These are phyloP conservation scores for Caenorhabditis angaria DNA, from an alignment of 2,888 invertebrate species.

Conservation along the genomic window DNA sequence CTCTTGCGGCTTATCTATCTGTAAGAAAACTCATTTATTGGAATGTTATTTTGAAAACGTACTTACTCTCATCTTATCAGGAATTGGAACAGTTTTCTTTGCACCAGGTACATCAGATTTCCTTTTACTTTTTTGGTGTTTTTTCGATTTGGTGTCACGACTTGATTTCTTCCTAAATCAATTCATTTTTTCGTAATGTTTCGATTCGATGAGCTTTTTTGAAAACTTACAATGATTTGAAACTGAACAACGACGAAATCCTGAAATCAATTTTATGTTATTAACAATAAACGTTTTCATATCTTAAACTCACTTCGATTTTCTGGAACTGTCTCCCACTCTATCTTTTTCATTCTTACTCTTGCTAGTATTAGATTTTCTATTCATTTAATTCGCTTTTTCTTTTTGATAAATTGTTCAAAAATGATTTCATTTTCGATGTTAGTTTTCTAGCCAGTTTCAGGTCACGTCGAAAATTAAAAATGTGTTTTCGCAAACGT, in stretches of 20 bases:
- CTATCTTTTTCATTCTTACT: not conserved
- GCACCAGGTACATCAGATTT: too few species aligned
- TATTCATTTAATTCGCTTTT: conserved; percentile 3
- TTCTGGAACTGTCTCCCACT: not conserved
- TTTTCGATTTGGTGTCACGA: too few species aligned
- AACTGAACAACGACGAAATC: not conserved
- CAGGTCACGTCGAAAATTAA: not conserved
- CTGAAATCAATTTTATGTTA: too few species aligned
- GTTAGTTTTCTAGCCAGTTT: too few species aligned
- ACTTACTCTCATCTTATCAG: too few species aligned
- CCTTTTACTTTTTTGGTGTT: too few species aligned
- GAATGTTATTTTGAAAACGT: too few species aligned
- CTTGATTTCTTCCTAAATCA: not conserved
- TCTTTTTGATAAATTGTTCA: not conserved
- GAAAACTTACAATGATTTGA: not conserved
- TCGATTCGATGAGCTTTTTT: not conserved
- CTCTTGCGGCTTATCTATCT: too few species aligned
- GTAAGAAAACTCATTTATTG: too few species aligned
- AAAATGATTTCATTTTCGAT: not conserved
- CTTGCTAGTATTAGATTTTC: not conserved
- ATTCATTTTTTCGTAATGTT: not conserved
- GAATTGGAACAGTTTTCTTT: too few species aligned
- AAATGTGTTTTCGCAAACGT: not conserved
- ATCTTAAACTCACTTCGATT: not conserved
- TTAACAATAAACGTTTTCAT: not conserved